Evolutionary conservation across 2,797 vertebrate species (phyloP).

Genomic region (Propithecus deckenii): DNA sequence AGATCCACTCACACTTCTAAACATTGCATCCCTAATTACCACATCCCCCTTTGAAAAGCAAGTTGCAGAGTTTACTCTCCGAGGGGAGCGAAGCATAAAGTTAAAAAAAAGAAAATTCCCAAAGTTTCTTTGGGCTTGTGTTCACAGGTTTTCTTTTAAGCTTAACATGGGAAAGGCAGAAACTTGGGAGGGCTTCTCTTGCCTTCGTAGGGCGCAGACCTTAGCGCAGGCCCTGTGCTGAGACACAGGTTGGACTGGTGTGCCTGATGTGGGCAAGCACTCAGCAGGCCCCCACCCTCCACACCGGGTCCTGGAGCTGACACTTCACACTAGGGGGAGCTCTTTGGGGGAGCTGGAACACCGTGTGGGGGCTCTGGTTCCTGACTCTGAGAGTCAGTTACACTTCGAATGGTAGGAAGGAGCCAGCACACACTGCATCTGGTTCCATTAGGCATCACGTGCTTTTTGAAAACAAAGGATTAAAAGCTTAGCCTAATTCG

Average conservation of each 20-base stretch:
- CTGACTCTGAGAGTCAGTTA: background rate
- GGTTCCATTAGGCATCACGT: background rate
- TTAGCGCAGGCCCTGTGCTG: background rate
- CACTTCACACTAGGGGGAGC: background rate
- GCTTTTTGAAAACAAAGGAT: background rate
- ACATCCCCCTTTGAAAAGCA: background rate
- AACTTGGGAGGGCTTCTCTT: background rate
- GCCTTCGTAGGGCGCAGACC: background rate
- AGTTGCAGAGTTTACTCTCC: background rate
- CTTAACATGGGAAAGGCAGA: background rate
- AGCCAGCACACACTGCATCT: background rate
- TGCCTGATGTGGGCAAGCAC: rapidly evolving
- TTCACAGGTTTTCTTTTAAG: background rate
- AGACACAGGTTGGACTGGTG: background rate
- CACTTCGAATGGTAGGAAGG: background rate
- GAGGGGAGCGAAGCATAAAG: background rate
- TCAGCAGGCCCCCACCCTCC: background rate
- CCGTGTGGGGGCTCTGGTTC: background rate
- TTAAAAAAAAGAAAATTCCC: background rate
- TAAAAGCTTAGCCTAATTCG: background rate
- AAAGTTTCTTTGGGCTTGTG: background rate
- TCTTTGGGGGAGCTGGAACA: background rate
- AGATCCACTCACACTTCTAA: background rate
- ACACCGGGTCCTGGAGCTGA: no score
- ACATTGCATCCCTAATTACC: background rate